These are phyloP conservation scores for Cynaeus angustus DNA, from an alignment of 2,888 invertebrate species.

Conservation along the genomic window DNA sequence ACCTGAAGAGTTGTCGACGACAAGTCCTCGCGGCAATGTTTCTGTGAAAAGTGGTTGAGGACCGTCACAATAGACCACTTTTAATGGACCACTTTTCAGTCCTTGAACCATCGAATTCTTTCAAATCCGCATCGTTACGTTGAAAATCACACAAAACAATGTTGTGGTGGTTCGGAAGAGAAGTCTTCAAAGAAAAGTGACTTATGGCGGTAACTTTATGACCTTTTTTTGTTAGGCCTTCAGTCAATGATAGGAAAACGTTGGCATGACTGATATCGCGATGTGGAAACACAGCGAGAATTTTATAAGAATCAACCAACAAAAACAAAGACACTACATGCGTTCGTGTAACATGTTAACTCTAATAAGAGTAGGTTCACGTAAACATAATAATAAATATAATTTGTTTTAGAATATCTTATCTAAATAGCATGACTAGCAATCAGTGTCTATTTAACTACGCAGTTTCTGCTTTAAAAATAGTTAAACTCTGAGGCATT, in stretches of 20 bases:
- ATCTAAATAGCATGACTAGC: too few relatives aligned
- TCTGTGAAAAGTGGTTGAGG: not conserved
- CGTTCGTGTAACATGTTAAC: not conserved
- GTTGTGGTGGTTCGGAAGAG: conserved; percentile 71
- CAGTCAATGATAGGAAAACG: conserved; percentile 77
- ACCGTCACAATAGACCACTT: too few relatives aligned
- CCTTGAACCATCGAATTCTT: not conserved
- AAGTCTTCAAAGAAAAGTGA: conserved; percentile 74
- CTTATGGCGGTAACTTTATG: conserved; percentile 81
- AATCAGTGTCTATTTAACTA: too few relatives aligned
- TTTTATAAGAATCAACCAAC: conserved; percentile 69
- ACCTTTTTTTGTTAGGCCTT: conserved; percentile 76
- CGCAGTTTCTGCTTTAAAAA: too few relatives aligned
- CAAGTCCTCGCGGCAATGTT: conserved; percentile 16
- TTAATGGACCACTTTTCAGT: not conserved
- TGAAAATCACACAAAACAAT: not conserved
- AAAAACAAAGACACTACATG: not conserved
- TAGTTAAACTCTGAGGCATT: too few relatives aligned
- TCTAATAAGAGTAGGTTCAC: too few relatives aligned
- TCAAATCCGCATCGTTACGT: conserved; percentile 1
- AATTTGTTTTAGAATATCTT: too few relatives aligned
- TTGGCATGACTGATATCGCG: conserved; percentile 82
- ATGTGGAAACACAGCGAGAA: conserved; percentile 80
- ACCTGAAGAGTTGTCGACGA: conserved; percentile 3
- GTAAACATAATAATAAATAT: too few relatives aligned